Conservation (phyloP, 2,888 invertebrate species). For the Nesidiocoris tenuis region DNA sequence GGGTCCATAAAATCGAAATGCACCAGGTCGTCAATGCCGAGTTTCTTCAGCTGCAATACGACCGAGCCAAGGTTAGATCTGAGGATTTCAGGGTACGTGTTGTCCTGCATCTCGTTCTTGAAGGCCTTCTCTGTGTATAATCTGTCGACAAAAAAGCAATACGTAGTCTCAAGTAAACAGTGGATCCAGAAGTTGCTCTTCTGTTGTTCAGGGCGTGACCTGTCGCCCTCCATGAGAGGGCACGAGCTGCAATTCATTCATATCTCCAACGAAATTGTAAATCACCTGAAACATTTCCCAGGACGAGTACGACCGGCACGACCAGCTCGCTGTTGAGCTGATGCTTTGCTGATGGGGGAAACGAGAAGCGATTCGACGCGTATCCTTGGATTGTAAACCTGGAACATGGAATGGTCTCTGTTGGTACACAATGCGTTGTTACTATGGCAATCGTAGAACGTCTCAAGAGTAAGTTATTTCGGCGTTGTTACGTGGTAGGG, state of each 20-base stretch:
- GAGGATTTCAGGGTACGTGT: constrained; percentile 96
- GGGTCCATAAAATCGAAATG: constrained; percentile 99
- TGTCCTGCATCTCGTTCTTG: constrained; percentile 97
- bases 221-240: too few relatives aligned
- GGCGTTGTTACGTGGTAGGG: too few relatives aligned
- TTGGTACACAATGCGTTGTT: too few relatives aligned
- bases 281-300: constrained; percentile 85
- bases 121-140: constrained; percentile 94
- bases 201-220: too few relatives aligned
- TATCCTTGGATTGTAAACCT: constrained; percentile 82
- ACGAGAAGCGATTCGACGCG: constrained; percentile 96
- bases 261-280: not conserved
- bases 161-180: too few relatives aligned
- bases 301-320: constrained; percentile 97
- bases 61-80: constrained; percentile 94
- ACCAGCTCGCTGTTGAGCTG: constrained; percentile 96
- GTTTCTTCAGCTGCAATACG: constrained; percentile 95
- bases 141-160: constrained; percentile 54
- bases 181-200: too few relatives aligned
- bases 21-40: constrained; percentile 97
- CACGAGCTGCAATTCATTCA: too few relatives aligned
- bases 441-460: too few relatives aligned
- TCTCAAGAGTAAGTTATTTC: too few relatives aligned
- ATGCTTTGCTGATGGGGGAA: constrained; percentile 98
- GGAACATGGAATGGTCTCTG: constrained; percentile 39